Percentiles rank a stretch among this genome's conserved stretches.
Evolutionary conservation across 1,140 invertebrate genomes (phyloP).

Genomic region (Leptoteleia sp.): DNA sequence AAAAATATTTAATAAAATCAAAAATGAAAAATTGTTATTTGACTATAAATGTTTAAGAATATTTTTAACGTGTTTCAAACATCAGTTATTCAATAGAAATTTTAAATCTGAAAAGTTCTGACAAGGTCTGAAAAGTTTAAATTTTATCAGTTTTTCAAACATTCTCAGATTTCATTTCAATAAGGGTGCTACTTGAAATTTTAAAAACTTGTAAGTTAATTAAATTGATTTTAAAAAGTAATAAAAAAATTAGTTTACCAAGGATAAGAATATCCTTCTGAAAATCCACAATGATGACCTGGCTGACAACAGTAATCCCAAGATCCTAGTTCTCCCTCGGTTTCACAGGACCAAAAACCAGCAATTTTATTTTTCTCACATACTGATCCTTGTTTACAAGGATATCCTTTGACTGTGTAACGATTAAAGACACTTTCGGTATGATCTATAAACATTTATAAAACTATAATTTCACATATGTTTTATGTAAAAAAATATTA

Average conservation of each 20-base stretch:
- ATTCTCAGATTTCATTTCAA: too few relatives aligned
- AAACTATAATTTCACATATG: neutral
- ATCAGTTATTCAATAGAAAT: too few relatives aligned
- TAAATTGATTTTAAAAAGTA: too few relatives aligned
- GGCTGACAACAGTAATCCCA: conserved; percentile 92
- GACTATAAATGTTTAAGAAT: too few relatives aligned
- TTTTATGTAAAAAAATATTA: too few relatives aligned
- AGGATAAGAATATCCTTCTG: conserved; percentile 87
- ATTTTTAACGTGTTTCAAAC: too few relatives aligned
- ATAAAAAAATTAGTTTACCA: conserved; percentile 81
- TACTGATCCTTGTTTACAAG: conserved; percentile 86
- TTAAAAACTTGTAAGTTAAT: too few relatives aligned
- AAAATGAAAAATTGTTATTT: too few relatives aligned
- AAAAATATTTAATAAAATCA: too few relatives aligned
- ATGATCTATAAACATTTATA: conserved; percentile 26
- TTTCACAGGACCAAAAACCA: conserved; percentile 90
- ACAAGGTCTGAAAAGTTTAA: too few relatives aligned
- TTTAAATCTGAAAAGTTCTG: conserved; percentile 31
- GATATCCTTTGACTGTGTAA: conserved; percentile 89
- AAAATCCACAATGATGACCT: conserved; percentile 90
- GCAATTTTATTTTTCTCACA: conserved; percentile 87
- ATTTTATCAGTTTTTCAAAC: too few relatives aligned
- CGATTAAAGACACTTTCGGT: conserved; percentile 83
- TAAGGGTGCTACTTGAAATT: too few relatives aligned
- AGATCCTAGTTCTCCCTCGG: conserved; percentile 85